Conservation (phyloP, 2,797 vertebrate species). For the Pipistrellus pipistrellus region DNA sequence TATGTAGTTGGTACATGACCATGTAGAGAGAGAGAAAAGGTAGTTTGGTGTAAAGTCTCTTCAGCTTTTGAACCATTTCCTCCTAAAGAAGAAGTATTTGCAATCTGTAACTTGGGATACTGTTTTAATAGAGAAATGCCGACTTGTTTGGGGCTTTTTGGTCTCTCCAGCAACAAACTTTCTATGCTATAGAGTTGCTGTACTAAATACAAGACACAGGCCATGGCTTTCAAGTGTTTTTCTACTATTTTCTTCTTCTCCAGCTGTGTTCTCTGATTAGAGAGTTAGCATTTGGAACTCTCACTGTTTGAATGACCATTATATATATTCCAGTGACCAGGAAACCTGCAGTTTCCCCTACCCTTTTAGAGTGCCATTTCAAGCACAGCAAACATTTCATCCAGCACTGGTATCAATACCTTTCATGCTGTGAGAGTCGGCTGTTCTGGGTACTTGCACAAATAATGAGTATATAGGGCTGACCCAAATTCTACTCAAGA, state of each 20-base stretch:
- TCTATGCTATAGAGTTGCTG: neutral
- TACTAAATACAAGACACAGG: neutral
- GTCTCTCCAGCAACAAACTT: neutral
- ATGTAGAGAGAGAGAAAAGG: neutral
- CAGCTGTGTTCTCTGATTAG: conserved; percentile 75
- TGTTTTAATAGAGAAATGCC: neutral
- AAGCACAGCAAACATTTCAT: conserved; percentile 59
- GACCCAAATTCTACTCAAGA: conserved; percentile 58
- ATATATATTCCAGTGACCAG: conserved; percentile 54
- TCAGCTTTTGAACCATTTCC: neutral
- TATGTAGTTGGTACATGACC: neutral
- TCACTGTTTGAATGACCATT: conserved; percentile 66
- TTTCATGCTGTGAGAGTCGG: conserved; percentile 60
- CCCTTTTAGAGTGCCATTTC: conserved; percentile 62
- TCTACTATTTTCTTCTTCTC: conserved; percentile 33
- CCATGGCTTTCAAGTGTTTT: conserved; percentile 57
- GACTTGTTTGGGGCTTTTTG: neutral
- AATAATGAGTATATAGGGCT: conserved; percentile 68
- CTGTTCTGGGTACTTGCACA: conserved; percentile 52
- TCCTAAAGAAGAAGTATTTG: neutral
- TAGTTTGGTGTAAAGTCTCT: neutral
- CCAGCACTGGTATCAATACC: conserved; percentile 27
- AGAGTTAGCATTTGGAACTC: conserved; percentile 56
- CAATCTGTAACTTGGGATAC: neutral
- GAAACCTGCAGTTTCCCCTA: conserved; percentile 44